Evolutionary conservation across 2,888 invertebrate genomes (phyloP), one percentile per base, ranked within the genome.

Genomic region (Chirona hameri): DNA sequence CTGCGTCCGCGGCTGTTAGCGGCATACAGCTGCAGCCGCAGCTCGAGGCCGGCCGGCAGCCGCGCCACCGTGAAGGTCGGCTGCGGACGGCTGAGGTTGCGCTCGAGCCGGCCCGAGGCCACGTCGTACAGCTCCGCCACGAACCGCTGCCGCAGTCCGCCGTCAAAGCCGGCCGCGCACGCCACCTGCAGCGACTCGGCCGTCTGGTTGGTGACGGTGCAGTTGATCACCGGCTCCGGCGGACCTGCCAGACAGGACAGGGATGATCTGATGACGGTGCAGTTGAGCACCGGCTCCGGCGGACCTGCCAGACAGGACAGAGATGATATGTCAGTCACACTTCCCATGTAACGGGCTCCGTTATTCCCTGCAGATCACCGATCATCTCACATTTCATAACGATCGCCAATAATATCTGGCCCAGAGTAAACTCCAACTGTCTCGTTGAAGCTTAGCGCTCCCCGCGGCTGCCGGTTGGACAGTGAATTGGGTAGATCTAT

Each of bases 101-200:
- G 65, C 65, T n/a, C 65, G 27, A 65, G 65, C 65, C 65, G 65
- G n/a, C 65, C 29, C 48, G 72, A 79, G 21, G 60, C 39, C 48
- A n/a, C 55, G 46, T 76, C 79, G 79, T 48, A 82, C 57, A 82
- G 79, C 60, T 82, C 82, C n/a, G 81, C 52, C 39, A 82, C 79
- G 57, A 83, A 83, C 57, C n/a, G 39, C 79, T 83, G 83, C 31
- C 27, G n/a, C 24, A 83, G 83, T 10, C 83, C 83, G 46, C 83
- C 83, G 52, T 83, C 82, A 55, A 81, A 81, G 82, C 83, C 83
- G n/a, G 82, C 76, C 48, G 69, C 27, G 76, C 83, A 83, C 12
- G 69, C 81, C 29, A 83, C 65, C 39, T 31, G 39, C 24, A 83
- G 55, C 31, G 79, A 57, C 27, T 81, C 79, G 65, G 79, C 72